Evolutionary conservation across 2,888 invertebrate genomes (phyloP).

Genomic region (Xestoiulus laeticollis): DNA sequence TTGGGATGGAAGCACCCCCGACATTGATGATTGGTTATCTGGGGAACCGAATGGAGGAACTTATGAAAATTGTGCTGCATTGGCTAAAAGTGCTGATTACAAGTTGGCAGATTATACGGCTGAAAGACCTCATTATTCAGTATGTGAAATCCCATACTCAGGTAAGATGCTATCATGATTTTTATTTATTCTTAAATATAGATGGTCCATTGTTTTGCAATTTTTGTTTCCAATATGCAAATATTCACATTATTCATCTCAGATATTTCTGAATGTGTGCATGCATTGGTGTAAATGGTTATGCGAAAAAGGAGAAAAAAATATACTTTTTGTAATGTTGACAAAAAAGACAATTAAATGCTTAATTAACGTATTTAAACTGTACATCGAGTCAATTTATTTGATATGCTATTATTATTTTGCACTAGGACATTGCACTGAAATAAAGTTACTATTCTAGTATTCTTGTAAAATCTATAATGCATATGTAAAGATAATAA

Average conservation of each 20-base stretch:
- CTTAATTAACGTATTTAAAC: too few relatives aligned
- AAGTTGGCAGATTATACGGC: background rate
- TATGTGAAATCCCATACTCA: conserved; percentile 44
- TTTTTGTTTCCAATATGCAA: background rate
- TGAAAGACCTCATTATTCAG: background rate
- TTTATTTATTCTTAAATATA: background rate
- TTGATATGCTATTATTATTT: too few relatives aligned
- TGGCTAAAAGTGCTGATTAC: background rate
- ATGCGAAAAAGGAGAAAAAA: background rate
- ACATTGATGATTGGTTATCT: background rate
- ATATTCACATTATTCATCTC: background rate
- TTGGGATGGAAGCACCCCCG: background rate
- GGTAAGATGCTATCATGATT: background rate
- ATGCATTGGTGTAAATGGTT: background rate
- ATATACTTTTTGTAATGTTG: background rate
- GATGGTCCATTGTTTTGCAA: background rate
- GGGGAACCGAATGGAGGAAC: background rate
- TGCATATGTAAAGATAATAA: too few relatives aligned
- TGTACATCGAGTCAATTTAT: too few relatives aligned
- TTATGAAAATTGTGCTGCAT: background rate
- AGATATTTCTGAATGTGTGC: background rate
- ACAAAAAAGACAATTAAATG: too few relatives aligned
- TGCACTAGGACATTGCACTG: too few relatives aligned
- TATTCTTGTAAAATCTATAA: too few relatives aligned
- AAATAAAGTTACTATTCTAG: too few relatives aligned